Percentiles rank a stretch among this genome's conserved stretches.
These are phyloP conservation scores for Pinna nobilis DNA, from an alignment of 1,140 invertebrate species.

Conservation along the genomic window DNA sequence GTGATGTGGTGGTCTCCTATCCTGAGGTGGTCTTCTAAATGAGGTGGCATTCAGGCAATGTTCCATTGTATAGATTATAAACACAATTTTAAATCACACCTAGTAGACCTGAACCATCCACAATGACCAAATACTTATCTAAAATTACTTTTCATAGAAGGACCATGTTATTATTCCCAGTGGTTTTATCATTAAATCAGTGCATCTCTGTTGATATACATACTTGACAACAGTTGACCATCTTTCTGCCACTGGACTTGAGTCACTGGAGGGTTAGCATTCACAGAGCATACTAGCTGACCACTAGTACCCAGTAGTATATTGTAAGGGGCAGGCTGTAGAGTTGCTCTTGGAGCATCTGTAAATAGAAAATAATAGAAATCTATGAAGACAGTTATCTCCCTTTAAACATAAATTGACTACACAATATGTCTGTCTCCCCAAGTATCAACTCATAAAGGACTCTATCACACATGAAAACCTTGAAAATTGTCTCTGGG, in stretches of 20 bases:
- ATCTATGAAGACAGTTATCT: background rate
- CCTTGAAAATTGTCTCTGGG: background rate
- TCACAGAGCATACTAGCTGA: slow-evolving; percentile 51
- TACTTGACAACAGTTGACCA: slow-evolving; percentile 40
- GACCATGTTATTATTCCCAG: background rate
- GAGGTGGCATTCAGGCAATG: background rate
- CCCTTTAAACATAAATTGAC: background rate
- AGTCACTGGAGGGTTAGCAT: slow-evolving; percentile 55
- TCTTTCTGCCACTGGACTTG: slow-evolving; percentile 51
- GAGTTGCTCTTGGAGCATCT: slow-evolving; percentile 53
- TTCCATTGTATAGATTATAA: background rate
- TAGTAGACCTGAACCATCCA: background rate
- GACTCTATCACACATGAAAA: background rate
- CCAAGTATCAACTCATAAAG: background rate
- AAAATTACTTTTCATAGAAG: background rate
- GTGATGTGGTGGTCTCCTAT: background rate
- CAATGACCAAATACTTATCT: background rate
- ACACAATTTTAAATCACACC: background rate
- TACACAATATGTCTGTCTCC: background rate
- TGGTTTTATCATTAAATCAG: background rate
- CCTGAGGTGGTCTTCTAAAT: no score
- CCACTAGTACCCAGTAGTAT: slow-evolving; percentile 26
- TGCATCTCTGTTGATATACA: background rate
- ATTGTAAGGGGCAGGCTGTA: slow-evolving; percentile 38
- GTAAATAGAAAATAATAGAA: slow-evolving; percentile 17